Percentiles rank a stretch among this genome's conserved stretches.
phyloP scores from a whole-genome alignment of 2,888 invertebrate species.

The Villa cingulata region DNA sequence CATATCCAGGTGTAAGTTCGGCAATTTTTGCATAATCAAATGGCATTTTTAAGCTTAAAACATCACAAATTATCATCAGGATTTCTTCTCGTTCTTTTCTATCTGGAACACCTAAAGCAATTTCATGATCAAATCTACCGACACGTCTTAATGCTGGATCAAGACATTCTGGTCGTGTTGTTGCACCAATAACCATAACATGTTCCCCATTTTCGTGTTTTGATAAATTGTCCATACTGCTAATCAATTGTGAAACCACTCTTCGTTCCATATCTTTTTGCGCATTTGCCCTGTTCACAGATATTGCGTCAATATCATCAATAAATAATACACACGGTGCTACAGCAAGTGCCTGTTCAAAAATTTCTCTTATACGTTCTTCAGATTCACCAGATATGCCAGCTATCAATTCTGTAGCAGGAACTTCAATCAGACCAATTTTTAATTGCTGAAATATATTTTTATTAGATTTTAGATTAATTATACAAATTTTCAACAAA shows the following conservation, averaged over 20 bases:
- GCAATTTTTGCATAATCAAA: slow-evolving; percentile 64
- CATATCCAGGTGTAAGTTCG: slow-evolving; percentile 84
- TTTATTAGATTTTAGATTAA: not conserved
- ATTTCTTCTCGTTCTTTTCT: slow-evolving; percentile 69
- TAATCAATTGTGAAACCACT: slow-evolving; percentile 83
- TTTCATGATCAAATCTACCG: slow-evolving; percentile 88
- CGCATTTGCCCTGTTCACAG: slow-evolving; percentile 76
- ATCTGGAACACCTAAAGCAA: slow-evolving; percentile 86
- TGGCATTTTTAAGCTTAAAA: slow-evolving; percentile 51
- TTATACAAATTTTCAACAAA: too few relatives aligned
- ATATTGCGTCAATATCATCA: slow-evolving; percentile 95
- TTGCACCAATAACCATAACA: slow-evolving; percentile 80
- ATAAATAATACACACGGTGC: slow-evolving; percentile 82
- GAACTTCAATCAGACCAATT: slow-evolving; percentile 71
- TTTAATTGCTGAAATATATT: slow-evolving; percentile 51
- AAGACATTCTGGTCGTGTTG: slow-evolving; percentile 81
- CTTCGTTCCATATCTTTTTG: slow-evolving; percentile 93
- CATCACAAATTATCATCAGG: slow-evolving; percentile 53
- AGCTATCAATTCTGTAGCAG: slow-evolving; percentile 84
- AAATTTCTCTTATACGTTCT: slow-evolving; percentile 78
- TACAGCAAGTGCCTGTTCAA: slow-evolving; percentile 68
- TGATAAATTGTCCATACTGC: slow-evolving; percentile 64
- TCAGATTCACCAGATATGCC: slow-evolving; percentile 96
- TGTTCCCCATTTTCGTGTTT: slow-evolving; percentile 29
- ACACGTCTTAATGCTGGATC: slow-evolving; percentile 86